Conservation (phyloP, 2,797 vertebrate species). For the Rhinella marina region DNA sequence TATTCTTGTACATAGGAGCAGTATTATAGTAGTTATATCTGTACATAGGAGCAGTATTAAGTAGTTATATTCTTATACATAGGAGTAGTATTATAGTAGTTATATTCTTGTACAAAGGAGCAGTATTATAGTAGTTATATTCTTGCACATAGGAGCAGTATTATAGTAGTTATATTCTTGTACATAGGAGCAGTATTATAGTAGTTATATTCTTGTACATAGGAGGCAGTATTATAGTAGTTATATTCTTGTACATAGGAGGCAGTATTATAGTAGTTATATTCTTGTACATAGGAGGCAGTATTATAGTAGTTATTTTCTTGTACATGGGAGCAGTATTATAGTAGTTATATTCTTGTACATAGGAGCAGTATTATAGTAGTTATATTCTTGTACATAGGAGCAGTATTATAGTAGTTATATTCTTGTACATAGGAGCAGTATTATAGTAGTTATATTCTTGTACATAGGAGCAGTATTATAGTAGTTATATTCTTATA, state of each 20-base stretch:
- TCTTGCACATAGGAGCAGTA: too few species aligned
- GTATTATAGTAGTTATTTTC: background rate
- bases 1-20: background rate
- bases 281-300: background rate
- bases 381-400: too few species aligned
- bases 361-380: background rate
- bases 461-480: too few species aligned
- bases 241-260: background rate
- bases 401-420: too few species aligned
- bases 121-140: too few species aligned
- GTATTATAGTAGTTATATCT: background rate
- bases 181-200: background rate
- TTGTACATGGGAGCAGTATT: background rate
- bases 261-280: too few species aligned
- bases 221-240: conserved; percentile 3
- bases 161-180: conserved; percentile 3
- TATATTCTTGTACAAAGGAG: too few species aligned
- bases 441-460: too few species aligned
- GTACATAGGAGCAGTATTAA: background rate
- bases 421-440: too few species aligned
- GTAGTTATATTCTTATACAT: too few species aligned
- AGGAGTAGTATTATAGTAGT: too few species aligned
- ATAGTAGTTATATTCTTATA: too few species aligned
- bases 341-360: conserved; percentile 5
- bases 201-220: conserved; percentile 1